Evolutionary conservation across 2,888 invertebrate genomes (phyloP).

Genomic region (Phanerotoma sp.): DNA sequence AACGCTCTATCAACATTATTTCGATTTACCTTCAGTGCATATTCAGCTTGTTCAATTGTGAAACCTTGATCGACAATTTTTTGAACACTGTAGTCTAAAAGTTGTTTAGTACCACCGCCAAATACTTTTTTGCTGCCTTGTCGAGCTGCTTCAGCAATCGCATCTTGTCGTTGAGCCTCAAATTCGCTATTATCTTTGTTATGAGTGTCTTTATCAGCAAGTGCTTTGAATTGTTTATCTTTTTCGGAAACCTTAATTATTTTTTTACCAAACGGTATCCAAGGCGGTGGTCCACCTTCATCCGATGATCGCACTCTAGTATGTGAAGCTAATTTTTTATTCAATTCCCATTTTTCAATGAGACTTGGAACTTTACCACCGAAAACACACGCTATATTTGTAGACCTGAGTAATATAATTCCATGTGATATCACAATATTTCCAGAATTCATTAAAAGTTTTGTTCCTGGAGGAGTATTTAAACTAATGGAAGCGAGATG

Average conservation of each 20-base stretch:
- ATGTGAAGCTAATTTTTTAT: conserved; percentile 54
- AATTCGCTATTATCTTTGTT: conserved; percentile 78
- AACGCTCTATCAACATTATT: conserved; percentile 76
- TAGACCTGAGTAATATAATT: conserved; percentile 70
- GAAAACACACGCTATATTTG: conserved; percentile 67
- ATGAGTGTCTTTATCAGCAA: conserved; percentile 65
- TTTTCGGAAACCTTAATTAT: conserved; percentile 63
- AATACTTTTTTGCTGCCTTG: conserved; percentile 62
- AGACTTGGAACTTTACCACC: conserved; percentile 84
- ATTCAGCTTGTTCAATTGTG: conserved; percentile 73
- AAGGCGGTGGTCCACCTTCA: conserved; percentile 83
- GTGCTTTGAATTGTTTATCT: conserved; percentile 72
- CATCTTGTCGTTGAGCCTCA: conserved; percentile 85
- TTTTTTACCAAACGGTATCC: conserved; percentile 88
- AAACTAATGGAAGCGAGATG: conserved; percentile 69
- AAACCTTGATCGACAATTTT: conserved; percentile 81
- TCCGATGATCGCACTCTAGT: conserved; percentile 62
- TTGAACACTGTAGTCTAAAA: conserved; percentile 75
- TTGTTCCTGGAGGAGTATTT: conserved; percentile 89
- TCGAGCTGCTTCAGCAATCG: conserved; percentile 84
- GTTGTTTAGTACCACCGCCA: conserved; percentile 61
- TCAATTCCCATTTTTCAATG: conserved; percentile 87
- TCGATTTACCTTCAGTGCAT: conserved; percentile 69
- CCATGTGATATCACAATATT: conserved; percentile 69
- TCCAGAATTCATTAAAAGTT: conserved; percentile 64